Evolutionary conservation across 2,797 vertebrate species (phyloP), one percentile per base, ranked within the genome.

Genomic region (Pyrocephalus nanus): DNA sequence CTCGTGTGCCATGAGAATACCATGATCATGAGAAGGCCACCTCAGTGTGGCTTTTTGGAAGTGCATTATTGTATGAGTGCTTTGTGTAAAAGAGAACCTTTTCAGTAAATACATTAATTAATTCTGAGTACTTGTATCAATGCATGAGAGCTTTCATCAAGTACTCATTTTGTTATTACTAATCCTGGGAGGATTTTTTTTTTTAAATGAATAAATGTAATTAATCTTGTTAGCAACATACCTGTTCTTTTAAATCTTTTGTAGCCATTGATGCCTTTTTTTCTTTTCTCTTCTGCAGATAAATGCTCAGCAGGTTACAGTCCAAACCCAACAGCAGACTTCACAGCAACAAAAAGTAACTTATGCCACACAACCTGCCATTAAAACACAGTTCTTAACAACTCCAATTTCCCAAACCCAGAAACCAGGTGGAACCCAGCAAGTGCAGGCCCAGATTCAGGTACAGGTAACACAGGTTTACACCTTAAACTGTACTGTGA

Each of bases 341-440:
- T 94, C 22, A 64, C 98, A 97, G 65, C 98, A 98, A 94, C 98
- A 98, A 92, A 99, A 99, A 96, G 98, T 99, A 86, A 98, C 98
- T 83, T 95, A 98, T 0, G 50, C 98, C 70, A 96, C 98, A 30
- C 98, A 98, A 86, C 97, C 98, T 16, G 98, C 98, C 88, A 98
- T 99, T 92, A 99, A 99, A 98, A 98, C 99, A 38, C 99, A 99
- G 97, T 99, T 98, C 95, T 98, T 98, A 54, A 97, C 98, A 27
- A 98, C 98, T 18, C 97, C 98, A 6, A 97, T 99, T 69, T 65
- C 98, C 71, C 98, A 98, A 97, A 78, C 98, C 22, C 98, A 98
- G 96, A 99, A 99, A 97, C 71, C 98, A 42, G 91, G 97, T 4
- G 98, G 98, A 90, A 89, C 98, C 15, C 98, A 98, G 91, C 98